phyloP scores from a whole-genome alignment of 2,797 vertebrate species.

The Hapalemur alaotrensis region DNA sequence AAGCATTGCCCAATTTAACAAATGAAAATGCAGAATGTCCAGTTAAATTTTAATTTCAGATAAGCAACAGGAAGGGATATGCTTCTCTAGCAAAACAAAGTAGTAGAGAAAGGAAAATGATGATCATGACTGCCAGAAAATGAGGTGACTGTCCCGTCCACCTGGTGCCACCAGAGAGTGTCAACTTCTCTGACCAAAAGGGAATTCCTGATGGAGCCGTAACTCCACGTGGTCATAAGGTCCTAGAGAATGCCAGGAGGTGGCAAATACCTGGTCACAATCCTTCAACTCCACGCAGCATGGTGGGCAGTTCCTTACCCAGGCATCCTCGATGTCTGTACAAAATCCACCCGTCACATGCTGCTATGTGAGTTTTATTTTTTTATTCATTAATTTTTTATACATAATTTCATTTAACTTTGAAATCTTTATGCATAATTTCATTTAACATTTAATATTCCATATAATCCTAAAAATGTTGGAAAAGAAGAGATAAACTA shows the following conservation, averaged over 20 bases:
- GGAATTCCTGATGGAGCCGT: neutral
- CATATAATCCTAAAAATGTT: neutral
- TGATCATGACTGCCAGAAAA: neutral
- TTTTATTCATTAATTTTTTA: neutral
- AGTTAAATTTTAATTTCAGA: neutral
- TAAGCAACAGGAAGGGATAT: neutral
- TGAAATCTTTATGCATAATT: neutral
- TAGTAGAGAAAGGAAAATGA: neutral
- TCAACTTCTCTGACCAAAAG: neutral
- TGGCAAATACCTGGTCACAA: fast-evolving
- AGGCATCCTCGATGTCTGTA: neutral
- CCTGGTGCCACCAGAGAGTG: neutral
- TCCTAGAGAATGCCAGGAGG: neutral
- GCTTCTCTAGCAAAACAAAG: neutral
- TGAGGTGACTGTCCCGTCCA: neutral
- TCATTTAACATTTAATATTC: neutral
- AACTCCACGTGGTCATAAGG: neutral
- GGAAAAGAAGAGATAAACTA: neutral
- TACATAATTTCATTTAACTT: neutral
- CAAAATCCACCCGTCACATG: neutral
- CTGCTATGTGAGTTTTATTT: neutral
- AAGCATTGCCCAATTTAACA: neutral
- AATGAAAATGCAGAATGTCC: neutral
- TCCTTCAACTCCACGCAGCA: neutral
- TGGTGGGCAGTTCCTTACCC: neutral